Conservation (phyloP, 2,797 vertebrate genomes). For the Syndactyla subalaris region DNA sequence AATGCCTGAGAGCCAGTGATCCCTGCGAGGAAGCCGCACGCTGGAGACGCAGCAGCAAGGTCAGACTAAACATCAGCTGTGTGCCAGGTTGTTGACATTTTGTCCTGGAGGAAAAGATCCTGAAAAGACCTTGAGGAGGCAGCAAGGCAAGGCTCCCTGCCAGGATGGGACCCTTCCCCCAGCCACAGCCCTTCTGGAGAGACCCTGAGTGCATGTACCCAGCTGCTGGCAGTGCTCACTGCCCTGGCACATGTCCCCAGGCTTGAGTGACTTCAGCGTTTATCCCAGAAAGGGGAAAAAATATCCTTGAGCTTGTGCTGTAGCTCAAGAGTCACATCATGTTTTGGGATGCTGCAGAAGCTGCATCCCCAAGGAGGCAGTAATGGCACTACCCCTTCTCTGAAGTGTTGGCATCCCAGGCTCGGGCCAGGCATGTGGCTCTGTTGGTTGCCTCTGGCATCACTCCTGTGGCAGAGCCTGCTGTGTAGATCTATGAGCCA, state of each 20-base stretch:
- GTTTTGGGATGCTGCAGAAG: background rate
- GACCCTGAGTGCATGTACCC: background rate
- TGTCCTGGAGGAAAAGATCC: background rate
- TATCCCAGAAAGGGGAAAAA: background rate
- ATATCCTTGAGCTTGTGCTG: background rate
- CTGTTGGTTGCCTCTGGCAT: rapidly evolving
- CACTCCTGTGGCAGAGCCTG: rapidly evolving
- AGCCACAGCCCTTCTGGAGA: background rate
- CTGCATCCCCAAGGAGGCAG: background rate
- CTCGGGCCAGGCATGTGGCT: rapidly evolving
- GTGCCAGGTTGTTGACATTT: background rate
- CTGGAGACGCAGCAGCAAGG: background rate
- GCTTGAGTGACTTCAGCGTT: background rate
- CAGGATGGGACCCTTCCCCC: background rate
- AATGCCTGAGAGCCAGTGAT: background rate
- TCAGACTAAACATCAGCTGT: slow-evolving; percentile 3
- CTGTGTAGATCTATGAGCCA: background rate
- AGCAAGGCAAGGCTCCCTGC: background rate
- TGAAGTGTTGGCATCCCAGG: rapidly evolving
- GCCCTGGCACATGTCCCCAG: rapidly evolving
- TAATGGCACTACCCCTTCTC: background rate
- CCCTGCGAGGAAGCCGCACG: background rate
- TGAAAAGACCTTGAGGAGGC: background rate
- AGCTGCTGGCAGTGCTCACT: rapidly evolving
- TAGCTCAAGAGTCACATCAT: background rate